Conservation (phyloP, 1,140 invertebrate species). For the Tetragonula clypearis region DNA sequence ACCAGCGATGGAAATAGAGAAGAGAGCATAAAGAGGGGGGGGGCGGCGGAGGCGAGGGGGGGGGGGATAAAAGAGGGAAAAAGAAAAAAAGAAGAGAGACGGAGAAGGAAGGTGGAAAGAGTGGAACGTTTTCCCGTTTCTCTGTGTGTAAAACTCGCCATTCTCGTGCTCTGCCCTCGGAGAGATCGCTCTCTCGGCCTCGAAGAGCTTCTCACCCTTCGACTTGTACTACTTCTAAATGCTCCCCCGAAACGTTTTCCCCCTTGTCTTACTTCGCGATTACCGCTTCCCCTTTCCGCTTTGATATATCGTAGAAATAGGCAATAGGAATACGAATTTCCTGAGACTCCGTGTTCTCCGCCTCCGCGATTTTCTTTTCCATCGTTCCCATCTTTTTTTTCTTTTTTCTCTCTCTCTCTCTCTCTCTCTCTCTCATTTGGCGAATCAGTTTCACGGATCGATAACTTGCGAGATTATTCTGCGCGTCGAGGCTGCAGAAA, state of each 20-base stretch:
- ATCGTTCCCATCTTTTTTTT: not conserved
- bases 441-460: constrained; percentile 46
- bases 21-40: not conserved
- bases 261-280: constrained; percentile 52
- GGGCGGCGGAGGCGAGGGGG: too few relatives aligned
- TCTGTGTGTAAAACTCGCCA: constrained; percentile 31
- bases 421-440: not conserved
- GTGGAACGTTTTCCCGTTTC: constrained; percentile 19
- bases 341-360: not conserved
- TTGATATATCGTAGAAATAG: constrained; percentile 51
- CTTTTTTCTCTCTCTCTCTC: not conserved
- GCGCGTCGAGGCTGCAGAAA: constrained; percentile 5
- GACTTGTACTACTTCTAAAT: constrained; percentile 49
- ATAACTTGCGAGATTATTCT: constrained; percentile 32
- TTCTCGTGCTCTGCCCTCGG: constrained; percentile 14
- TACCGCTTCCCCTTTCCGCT: constrained; percentile 17
- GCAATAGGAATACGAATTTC: constrained; percentile 52
- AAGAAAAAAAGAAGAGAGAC: not conserved
- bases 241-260: constrained; percentile 42
- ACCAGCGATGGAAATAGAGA: constrained; percentile 21
- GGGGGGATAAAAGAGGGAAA: not conserved
- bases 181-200: constrained; percentile 29
- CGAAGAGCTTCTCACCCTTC: constrained; percentile 49
- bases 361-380: not conserved
- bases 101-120: constrained; percentile 5